A percentile compares a stretch with the other conserved stretches of the same genome.
phyloP scores from a whole-genome alignment of 2,797 vertebrate genomes.

The Pangasius mekongensis region DNA sequence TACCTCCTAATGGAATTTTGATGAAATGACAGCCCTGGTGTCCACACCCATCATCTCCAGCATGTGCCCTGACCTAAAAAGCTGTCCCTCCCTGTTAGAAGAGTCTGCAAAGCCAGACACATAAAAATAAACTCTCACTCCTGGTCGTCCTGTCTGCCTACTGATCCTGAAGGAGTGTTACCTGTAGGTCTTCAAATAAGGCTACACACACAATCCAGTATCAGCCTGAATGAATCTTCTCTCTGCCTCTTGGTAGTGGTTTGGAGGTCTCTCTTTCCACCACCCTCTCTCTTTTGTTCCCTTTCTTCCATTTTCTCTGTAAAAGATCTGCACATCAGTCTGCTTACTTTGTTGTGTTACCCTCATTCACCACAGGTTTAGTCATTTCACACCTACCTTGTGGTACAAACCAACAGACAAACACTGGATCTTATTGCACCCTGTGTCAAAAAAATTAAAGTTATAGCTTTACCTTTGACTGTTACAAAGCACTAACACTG shows the following conservation, averaged over 20 bases:
- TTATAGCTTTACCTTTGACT: background rate
- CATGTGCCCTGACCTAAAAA: slow-evolving; percentile 20
- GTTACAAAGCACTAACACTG: background rate
- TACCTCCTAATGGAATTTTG: slow-evolving; percentile 71
- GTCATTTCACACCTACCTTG: slow-evolving; percentile 9
- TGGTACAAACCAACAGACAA: background rate
- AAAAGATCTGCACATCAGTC: background rate
- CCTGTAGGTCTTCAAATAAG: background rate
- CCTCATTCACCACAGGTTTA: background rate
- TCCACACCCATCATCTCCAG: slow-evolving; percentile 29
- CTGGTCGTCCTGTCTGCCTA: background rate
- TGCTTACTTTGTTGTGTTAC: background rate
- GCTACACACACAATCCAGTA: background rate
- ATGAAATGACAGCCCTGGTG: slow-evolving; percentile 53
- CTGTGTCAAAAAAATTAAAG: background rate
- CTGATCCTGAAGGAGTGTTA: background rate
- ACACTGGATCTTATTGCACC: background rate
- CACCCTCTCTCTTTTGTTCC: background rate
- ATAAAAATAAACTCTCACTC: too few relatives aligned
- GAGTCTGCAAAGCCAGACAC: background rate
- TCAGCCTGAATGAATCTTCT: slow-evolving; percentile 14
- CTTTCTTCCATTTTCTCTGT: slow-evolving; percentile 53
- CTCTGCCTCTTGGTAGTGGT: background rate
- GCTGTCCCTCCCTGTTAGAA: slow-evolving; percentile 1
- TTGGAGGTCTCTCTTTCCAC: background rate